Evolutionary conservation across 2,888 invertebrate genomes (phyloP), one percentile per base, ranked within the genome.

Genomic region (Diogma glabrata): DNA sequence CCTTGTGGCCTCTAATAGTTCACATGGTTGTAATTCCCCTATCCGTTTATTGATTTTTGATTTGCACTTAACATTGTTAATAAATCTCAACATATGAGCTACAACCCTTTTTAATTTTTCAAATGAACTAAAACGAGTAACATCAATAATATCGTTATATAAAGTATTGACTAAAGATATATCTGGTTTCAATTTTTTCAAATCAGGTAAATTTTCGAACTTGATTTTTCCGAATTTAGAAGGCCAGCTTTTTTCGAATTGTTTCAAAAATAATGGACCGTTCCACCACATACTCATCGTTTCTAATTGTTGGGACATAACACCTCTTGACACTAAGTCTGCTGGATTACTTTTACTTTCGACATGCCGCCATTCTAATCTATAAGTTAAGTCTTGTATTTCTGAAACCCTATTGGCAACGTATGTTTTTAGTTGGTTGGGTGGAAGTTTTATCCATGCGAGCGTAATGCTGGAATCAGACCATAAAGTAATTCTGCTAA

Each of bases 331-430:
- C 19, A 52, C 50, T 7, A 53, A 20, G n/a, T n/a, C n/a, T n/a
- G n/a, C n/a, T n/a, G n/a, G n/a, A 38, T 57, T 58, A 17, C 43
- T 14, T 4, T 17, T 36, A 22, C 54, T 48, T 10, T 48, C 30
- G 2, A 57, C 51, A 43, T 56, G 57, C 6, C 49, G 48, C 56
- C 56, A 56, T 19, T 43, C 20, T 3, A 33, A 38, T 7, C 16
- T 19, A 9, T 53, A 17, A n/a, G 52, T 47, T 6, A 26, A 28
- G 3, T 55, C 52, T 9, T 52, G 14, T 16, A 57, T 55, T 30
- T 54, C 49, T 19, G 52, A 17, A 12, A 58, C 56, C 5, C 58
- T 51, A 22, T 52, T 55, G 20, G 52, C 53, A 3, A 58, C 54
- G 45, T 55, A 56, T 20, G 20, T 43, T 43, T 43, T 43, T 17